Evolutionary conservation across 2,113 vertebrate genomes (phyloP).

Genomic region (Oxyruncus cristatus): DNA sequence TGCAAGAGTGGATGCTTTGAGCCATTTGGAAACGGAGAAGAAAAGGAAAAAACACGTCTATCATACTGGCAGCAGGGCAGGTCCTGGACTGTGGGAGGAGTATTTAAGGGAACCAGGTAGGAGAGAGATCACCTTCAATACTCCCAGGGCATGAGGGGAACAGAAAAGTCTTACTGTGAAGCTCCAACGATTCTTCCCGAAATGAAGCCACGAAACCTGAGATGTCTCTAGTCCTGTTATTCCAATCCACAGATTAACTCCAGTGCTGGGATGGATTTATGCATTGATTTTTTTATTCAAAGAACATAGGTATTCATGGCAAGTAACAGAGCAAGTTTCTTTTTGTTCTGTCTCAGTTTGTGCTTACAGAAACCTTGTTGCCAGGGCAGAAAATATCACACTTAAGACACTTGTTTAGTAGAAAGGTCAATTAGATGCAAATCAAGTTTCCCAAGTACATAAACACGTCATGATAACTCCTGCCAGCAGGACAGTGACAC

Average conservation of each 20-base stretch:
- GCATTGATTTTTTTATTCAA: background rate
- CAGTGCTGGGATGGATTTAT: background rate
- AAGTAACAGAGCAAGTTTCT: background rate
- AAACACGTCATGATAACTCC: background rate
- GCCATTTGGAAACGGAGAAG: background rate
- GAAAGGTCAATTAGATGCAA: background rate
- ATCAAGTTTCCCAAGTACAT: background rate
- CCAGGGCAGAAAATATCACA: background rate
- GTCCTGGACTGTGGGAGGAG: background rate
- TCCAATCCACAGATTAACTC: background rate
- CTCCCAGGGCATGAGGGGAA: background rate
- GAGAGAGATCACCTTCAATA: background rate
- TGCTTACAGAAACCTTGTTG: background rate
- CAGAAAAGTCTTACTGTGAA: background rate
- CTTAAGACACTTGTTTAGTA: background rate
- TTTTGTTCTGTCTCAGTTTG: background rate
- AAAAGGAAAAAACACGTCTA: rapidly evolving
- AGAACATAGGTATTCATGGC: background rate
- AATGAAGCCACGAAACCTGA: background rate
- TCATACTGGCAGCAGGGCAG: background rate
- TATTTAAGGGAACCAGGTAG: background rate
- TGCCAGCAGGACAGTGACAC: background rate
- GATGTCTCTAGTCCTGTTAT: background rate
- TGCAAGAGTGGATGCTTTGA: background rate
- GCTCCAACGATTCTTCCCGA: background rate